Conservation (phyloP, 2,113 vertebrate species). For the Notarius lentiginosus region DNA sequence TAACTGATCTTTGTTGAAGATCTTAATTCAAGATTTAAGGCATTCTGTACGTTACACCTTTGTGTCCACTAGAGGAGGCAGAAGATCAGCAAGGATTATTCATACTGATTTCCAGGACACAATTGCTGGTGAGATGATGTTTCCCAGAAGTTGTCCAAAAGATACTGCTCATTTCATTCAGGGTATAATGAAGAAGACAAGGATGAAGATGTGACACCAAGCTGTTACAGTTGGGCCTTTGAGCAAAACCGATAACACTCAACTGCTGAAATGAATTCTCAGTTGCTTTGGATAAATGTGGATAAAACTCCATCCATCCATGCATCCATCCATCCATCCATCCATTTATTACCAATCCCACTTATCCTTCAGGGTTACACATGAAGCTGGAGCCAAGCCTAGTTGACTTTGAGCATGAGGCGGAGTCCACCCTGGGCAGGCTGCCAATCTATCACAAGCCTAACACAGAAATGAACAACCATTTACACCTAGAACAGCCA, state of each 20-base stretch:
- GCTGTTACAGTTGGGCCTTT: background rate
- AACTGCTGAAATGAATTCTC: background rate
- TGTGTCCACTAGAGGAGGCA: slow-evolving; percentile 62
- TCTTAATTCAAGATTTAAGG: background rate
- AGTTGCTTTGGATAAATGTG: background rate
- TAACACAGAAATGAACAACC: too few relatives aligned
- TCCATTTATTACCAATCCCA: too few relatives aligned
- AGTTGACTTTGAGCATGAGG: too few relatives aligned
- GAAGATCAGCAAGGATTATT: slow-evolving; percentile 27
- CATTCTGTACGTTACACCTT: background rate
- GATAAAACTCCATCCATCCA: too few relatives aligned
- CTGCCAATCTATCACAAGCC: too few relatives aligned
- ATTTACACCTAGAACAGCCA: too few relatives aligned
- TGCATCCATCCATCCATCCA: too few relatives aligned
- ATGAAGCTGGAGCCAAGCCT: too few relatives aligned
- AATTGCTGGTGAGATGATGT: background rate
- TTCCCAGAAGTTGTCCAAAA: background rate
- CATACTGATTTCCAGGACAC: background rate
- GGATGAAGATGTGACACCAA: background rate
- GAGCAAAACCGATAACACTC: background rate
- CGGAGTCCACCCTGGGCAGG: too few relatives aligned
- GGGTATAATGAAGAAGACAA: too few relatives aligned
- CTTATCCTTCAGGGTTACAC: too few relatives aligned
- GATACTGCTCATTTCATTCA: too few relatives aligned
- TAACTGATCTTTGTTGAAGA: background rate